Percentiles rank a stretch among this genome's conserved stretches.
Conservation (phyloP, 2,113 vertebrate species). For the Silurus glanis region DNA sequence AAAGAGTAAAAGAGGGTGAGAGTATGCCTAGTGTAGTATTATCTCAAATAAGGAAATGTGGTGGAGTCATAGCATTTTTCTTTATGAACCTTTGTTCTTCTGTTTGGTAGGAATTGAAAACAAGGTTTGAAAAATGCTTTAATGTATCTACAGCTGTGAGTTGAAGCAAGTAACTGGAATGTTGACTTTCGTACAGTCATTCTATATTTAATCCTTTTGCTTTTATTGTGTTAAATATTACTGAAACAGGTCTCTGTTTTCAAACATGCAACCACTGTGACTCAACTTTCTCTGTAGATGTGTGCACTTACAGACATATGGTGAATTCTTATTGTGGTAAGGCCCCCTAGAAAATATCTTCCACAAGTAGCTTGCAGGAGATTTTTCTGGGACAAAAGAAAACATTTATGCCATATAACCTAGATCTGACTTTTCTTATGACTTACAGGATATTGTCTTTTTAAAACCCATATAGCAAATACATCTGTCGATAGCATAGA, state of each 20-base stretch:
- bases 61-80: not conserved
- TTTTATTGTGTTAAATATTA: not conserved
- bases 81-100: not conserved
- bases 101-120: not conserved
- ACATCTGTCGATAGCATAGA: not conserved
- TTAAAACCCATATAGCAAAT: not conserved
- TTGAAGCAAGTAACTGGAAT: not conserved
- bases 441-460: not conserved
- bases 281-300: not conserved
- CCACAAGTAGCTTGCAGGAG: not conserved
- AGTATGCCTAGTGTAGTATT: not conserved
- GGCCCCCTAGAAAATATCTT: not conserved
- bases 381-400: not conserved
- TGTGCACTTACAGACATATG: not conserved
- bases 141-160: not conserved
- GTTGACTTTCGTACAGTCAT: too few species aligned
- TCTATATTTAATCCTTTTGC: too few species aligned
- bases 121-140: not conserved
- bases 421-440: not conserved
- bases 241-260: not conserved
- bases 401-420: not conserved
- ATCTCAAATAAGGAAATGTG: not conserved
- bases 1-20: not conserved
- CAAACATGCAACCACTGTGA: not conserved
- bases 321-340: not conserved